These are phyloP conservation scores for Xanthorhoe spadicearia DNA, from an alignment of 2,888 invertebrate species.

Conservation along the genomic window DNA sequence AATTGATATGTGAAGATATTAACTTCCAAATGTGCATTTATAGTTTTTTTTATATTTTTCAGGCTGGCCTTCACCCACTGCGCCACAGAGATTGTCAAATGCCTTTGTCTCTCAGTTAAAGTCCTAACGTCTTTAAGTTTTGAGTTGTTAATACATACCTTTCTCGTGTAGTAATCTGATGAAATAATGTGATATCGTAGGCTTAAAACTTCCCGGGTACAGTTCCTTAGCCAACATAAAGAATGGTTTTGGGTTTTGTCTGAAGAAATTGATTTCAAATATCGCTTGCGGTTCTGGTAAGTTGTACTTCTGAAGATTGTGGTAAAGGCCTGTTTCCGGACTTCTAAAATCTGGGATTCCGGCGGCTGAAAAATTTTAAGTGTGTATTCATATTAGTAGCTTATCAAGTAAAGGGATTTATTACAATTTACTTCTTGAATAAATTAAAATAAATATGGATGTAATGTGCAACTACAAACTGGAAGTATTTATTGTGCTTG, in stretches of 20 bases:
- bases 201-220: constrained; percentile 94
- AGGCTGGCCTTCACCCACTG: too few relatives aligned
- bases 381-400: background rate
- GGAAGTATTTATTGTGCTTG: too few relatives aligned
- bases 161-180: constrained; percentile 93
- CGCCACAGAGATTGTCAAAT: too few relatives aligned
- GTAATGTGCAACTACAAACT: too few relatives aligned
- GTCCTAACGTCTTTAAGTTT: too few relatives aligned
- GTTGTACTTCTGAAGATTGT: constrained; percentile 95
- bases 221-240: constrained; percentile 95
- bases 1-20: too few relatives aligned
- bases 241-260: constrained; percentile 95
- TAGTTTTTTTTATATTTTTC: too few relatives aligned
- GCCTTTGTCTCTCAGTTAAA: too few relatives aligned
- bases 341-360: constrained; percentile 99
- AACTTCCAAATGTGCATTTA: background rate
- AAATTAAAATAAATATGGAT: too few relatives aligned
- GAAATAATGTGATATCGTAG: constrained; percentile 96
- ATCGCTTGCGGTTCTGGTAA: constrained; percentile 96
- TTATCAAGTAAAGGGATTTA: too few relatives aligned
- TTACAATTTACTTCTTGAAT: too few relatives aligned
- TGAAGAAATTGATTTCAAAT: constrained; percentile 95
- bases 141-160: constrained; percentile 62
- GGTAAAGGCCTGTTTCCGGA: constrained; percentile 95
- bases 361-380: constrained; percentile 86